phyloP scores from a whole-genome alignment of 64 coral and sea anemone genomes.

The Hydrozoanthus tunicans region DNA sequence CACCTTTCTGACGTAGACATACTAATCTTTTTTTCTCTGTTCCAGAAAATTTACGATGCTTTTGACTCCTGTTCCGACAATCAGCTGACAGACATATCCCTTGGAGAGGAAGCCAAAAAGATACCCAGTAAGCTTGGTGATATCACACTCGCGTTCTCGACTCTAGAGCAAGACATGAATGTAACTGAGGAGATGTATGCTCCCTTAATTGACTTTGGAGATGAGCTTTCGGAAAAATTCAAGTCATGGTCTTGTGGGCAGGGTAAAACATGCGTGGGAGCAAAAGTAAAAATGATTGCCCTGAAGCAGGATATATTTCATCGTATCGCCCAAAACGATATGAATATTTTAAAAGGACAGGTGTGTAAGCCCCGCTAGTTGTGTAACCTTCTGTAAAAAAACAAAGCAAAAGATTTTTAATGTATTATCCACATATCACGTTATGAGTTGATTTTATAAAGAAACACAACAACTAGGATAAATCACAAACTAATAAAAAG shows the following conservation, averaged over 20 bases:
- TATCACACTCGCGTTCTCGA: not conserved
- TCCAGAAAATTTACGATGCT: constrained; percentile 3
- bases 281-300: constrained; percentile 18
- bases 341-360: constrained; percentile 18
- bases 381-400: too few relatives aligned
- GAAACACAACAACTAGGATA: too few relatives aligned
- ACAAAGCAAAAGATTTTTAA: too few relatives aligned
- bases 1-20: not conserved
- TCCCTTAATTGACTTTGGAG: constrained; percentile 9
- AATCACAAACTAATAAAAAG: too few relatives aligned
- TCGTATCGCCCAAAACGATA: constrained; percentile 24
- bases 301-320: constrained; percentile 37
- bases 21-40: not conserved
- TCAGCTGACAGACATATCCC: constrained; percentile 22
- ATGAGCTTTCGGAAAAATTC: constrained; percentile 9
- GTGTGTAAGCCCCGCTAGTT: not conserved
- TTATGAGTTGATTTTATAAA: too few relatives aligned
- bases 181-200: not conserved
- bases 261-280: constrained; percentile 22
- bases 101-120: constrained; percentile 15
- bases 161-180: not conserved
- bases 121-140: constrained; percentile 12
- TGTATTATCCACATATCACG: too few relatives aligned
- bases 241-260: constrained; percentile 32
- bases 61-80: constrained; percentile 43